phyloP scores from a whole-genome alignment of 2,888 invertebrate genomes.

The Spisula solida region DNA sequence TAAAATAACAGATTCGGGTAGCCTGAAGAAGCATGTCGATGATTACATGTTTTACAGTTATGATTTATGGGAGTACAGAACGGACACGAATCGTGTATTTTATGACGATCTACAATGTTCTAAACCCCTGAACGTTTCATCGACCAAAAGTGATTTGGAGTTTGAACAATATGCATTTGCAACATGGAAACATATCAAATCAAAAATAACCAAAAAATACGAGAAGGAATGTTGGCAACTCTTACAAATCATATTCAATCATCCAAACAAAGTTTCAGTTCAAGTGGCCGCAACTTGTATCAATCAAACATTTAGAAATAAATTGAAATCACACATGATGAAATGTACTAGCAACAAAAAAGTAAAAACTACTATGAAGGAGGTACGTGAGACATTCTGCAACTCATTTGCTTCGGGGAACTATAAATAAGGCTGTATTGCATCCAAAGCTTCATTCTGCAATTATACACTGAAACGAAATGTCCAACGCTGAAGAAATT shows the following conservation, averaged over 20 bases:
- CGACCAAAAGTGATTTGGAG: background rate
- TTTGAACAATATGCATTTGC: slow-evolving; percentile 20
- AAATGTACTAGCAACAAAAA: slow-evolving; percentile 22
- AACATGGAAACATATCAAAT: slow-evolving; percentile 8
- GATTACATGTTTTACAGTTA: slow-evolving; percentile 27
- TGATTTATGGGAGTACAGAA: background rate
- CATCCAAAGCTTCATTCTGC: too few species aligned
- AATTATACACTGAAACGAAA: too few species aligned
- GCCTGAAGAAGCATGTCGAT: background rate
- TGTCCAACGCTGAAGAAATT: too few species aligned
- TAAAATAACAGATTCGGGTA: background rate
- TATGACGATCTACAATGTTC: background rate
- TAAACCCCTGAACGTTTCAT: background rate
- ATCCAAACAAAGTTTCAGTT: slow-evolving; percentile 24
- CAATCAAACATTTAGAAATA: slow-evolving; percentile 23
- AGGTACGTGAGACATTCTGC: slow-evolving; percentile 22
- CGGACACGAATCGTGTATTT: background rate
- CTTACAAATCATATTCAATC: slow-evolving; percentile 19
- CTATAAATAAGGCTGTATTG: too few species aligned
- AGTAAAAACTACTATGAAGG: slow-evolving; percentile 10
- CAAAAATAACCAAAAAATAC: slow-evolving; percentile 2
- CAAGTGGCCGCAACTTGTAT: slow-evolving; percentile 25
- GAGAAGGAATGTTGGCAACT: slow-evolving; percentile 30
- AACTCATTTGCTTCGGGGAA: background rate
- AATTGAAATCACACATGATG: slow-evolving; percentile 13